Conservation (phyloP, 2,113 vertebrate genomes). For the Strix aluco region DNA sequence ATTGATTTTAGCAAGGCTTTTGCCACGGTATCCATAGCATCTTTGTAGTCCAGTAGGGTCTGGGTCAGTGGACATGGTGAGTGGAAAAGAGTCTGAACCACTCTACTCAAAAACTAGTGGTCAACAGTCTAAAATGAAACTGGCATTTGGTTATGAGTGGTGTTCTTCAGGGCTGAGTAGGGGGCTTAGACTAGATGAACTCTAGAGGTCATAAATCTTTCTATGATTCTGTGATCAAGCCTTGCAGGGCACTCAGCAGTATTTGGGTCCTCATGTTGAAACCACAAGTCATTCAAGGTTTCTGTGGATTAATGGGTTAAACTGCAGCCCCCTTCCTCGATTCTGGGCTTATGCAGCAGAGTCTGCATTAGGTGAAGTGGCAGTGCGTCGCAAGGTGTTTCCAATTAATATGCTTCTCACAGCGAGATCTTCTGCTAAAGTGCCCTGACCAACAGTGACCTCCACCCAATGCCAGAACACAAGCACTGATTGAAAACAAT, state of each 20-base stretch:
- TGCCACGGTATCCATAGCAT: background rate
- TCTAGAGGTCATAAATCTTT: background rate
- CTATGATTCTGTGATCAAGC: background rate
- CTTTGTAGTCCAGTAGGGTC: background rate
- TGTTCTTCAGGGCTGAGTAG: background rate
- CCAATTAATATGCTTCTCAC: background rate
- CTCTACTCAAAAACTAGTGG: background rate
- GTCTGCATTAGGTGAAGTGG: background rate
- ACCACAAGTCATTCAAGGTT: background rate
- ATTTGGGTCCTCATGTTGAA: background rate
- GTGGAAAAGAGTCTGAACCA: background rate
- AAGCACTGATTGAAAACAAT: background rate
- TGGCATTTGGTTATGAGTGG: background rate
- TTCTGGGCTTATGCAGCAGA: background rate
- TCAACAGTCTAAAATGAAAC: background rate
- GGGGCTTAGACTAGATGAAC: background rate
- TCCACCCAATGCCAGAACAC: background rate
- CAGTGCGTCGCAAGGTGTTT: background rate
- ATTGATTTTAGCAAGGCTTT: background rate
- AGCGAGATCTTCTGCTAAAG: background rate
- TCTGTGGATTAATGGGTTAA: background rate
- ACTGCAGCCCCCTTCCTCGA: background rate
- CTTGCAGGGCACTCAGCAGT: background rate
- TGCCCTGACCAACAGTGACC: background rate
- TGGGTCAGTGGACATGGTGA: background rate